Percentiles rank a stretch among this genome's conserved stretches.
phyloP scores from a whole-genome alignment of 2,797 vertebrate species.

The Labeo calbasu region DNA sequence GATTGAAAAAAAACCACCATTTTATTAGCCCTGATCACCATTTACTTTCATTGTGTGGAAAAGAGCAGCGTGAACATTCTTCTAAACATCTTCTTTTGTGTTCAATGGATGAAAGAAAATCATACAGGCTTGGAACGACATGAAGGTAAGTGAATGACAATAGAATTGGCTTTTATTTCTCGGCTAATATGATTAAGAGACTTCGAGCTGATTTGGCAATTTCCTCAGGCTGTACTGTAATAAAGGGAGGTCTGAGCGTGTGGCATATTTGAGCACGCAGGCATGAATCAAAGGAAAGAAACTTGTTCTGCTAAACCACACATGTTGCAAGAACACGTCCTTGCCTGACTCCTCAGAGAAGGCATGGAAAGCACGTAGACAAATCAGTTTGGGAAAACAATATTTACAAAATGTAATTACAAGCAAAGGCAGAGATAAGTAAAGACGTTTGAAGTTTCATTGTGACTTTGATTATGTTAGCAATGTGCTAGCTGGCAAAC shows the following conservation, averaged over 20 bases:
- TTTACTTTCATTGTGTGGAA: not conserved
- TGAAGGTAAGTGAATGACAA: not conserved
- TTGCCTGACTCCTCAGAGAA: conserved; percentile 12
- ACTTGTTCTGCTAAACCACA: conserved; percentile 44
- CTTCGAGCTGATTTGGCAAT: conserved; percentile 46
- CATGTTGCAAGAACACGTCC: conserved; percentile 26
- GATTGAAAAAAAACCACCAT: not conserved
- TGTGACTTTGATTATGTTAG: conserved; percentile 37
- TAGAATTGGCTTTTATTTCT: not conserved
- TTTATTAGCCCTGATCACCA: not conserved
- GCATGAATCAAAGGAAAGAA: conserved; percentile 47
- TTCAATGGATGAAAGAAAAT: not conserved
- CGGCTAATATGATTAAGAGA: conserved; percentile 25
- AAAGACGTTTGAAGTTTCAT: conserved; percentile 7
- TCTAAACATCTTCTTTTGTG: conserved; percentile 2
- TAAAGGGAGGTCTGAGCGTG: conserved; percentile 20
- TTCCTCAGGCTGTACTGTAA: conserved; percentile 32
- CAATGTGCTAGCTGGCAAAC: conserved; percentile 20
- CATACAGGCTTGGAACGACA: not conserved
- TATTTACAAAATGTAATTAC: conserved; percentile 41
- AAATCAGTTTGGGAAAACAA: conserved; percentile 32
- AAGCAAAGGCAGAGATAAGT: conserved; percentile 6
- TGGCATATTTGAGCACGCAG: conserved; percentile 24
- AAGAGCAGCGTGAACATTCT: too few relatives aligned
- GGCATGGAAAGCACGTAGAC: conserved; percentile 14